Base-by-base conservation (phyloP, 1,140 invertebrate species). In the Pygmarrhopalites habei region DNA sequence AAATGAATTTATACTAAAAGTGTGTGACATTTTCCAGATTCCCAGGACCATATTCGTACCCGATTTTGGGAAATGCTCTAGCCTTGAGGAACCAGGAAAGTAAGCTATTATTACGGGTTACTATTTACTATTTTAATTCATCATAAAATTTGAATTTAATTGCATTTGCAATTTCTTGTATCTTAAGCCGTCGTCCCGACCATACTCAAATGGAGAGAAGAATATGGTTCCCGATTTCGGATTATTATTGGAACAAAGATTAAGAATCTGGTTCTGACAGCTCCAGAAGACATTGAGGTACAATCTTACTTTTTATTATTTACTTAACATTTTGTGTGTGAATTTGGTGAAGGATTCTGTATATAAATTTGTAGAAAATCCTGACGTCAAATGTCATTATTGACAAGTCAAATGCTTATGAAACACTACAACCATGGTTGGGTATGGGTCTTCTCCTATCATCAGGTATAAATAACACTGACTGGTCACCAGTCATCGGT, bases 351-450 rank as follows among this genome's bases (percentile, higher is more conserved):
- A 10, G 35, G 7, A 39, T 39, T 39, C 17, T 10, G 7, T 39
- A 39, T 39, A 10, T 39, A 10, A 10, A 3, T 60, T 10, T 65
- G 30, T 72, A 86, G 81, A 77, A 78, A 53, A 77, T 92, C 52
- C 76, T 91, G 26, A 82, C 80, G 60, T 88, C 83, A 65, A 80
- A 79, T 29, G 84, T 83, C 72, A 82, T 86, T 67, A 81, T 90
- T 32, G 80, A 85, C 56, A 93, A 92, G 75, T 82, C 84, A 51
- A 72, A 74, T 44, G 80, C 87, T 70, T 92, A 92, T 72, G 74
- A 81, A 43, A 85, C 85, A 68, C 74, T 92, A 19, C 80, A 83
- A 66, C 82, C 83, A 17, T 90, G 87, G 86, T 75, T 91, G 19
- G 86, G 86, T 26, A 82, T 82, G 17, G 89, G 88, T 23, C 75